Conservation (phyloP, 2,113 vertebrate genomes). For the Lethenteron camtschaticum region DNA sequence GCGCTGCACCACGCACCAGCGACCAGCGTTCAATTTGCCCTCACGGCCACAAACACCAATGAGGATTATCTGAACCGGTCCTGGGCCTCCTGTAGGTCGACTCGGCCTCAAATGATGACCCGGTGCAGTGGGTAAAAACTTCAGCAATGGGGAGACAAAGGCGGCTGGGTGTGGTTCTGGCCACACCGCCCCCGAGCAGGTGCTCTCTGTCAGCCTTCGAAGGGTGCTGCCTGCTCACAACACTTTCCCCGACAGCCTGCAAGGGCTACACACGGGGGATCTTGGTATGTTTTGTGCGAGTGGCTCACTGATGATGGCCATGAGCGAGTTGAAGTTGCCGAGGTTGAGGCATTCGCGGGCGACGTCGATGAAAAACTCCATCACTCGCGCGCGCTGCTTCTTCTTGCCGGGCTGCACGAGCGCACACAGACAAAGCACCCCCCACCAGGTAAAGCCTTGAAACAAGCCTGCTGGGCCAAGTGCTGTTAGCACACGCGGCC, state of each 20-base stretch:
- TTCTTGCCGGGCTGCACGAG: constrained; percentile 56
- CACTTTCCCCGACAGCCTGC: too few species aligned
- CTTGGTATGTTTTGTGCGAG: too few species aligned
- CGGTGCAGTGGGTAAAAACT: too few species aligned
- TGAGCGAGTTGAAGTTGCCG: constrained; percentile 81
- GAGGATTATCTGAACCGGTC: too few species aligned
- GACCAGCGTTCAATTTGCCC: too few species aligned
- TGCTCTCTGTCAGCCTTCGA: neutral
- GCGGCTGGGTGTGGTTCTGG: neutral
- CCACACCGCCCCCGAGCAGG: neutral
- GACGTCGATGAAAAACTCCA: constrained; percentile 82
- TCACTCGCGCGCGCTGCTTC: constrained; percentile 62
- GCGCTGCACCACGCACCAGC: too few species aligned
- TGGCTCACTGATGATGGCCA: constrained; percentile 86
- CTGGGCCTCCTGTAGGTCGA: too few species aligned
- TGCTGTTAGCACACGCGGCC: neutral
- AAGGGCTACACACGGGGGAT: too few species aligned
- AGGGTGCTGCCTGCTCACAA: too few species aligned
- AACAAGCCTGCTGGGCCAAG: constrained; percentile 1
- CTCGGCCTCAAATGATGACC: too few species aligned
- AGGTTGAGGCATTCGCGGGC: constrained; percentile 86
- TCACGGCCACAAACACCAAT: too few species aligned
- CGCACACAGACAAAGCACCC: neutral
- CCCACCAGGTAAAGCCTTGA: neutral
- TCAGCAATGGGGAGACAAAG: too few species aligned